Evolutionary conservation across 2,797 vertebrate genomes (phyloP), one percentile per base, ranked within the genome.

Genomic region (Gallinago solitaria): DNA sequence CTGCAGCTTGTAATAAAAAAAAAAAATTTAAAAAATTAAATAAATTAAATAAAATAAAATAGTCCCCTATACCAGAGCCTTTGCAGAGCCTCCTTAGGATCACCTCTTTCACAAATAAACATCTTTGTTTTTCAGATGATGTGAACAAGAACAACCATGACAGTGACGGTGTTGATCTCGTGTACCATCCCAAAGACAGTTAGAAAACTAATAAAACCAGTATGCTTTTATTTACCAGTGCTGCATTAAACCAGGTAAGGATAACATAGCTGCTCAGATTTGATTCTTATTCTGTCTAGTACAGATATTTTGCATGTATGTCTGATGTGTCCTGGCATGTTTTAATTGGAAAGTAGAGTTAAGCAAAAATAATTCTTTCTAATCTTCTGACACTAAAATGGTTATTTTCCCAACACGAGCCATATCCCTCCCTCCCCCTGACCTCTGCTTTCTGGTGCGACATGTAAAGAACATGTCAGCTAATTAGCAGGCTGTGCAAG

Each of bases 401-500:
- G 11, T 24, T 41, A 53, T 48, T 85, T 73, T 54, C 39, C 39
- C 47, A n/a, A 6, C 2, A 2, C 23, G 16, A 79, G 53, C 20
- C 47, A 18, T 32, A 27, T 9, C 16, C 33, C 28, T 11, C 17
- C 16, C 28, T 7, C 51, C 28, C 20, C 16, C 8, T 20, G 11
- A 7, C 54, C 33, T 56, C 24, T 32, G 54, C 41, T 80, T 35
- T 43, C 61, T 3, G 15, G 23, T 30, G n/a, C 7, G 4, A 47
- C 16, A 35, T 17, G 19, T 41, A 33, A 57, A 47, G 48, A 30
- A 18, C 16, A 7, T 0, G 2, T 59, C 10, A 53, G 47, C 18
- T 30, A 23, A 14, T n/a, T 19, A 64, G n/a, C 23, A 11, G 1
- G 0, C 8, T 63, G 19, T 0, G 14, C 14, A 25, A 33, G 9